Evolutionary conservation across 2,113 vertebrate genomes (phyloP).

Genomic region (Glaucomys volans): DNA sequence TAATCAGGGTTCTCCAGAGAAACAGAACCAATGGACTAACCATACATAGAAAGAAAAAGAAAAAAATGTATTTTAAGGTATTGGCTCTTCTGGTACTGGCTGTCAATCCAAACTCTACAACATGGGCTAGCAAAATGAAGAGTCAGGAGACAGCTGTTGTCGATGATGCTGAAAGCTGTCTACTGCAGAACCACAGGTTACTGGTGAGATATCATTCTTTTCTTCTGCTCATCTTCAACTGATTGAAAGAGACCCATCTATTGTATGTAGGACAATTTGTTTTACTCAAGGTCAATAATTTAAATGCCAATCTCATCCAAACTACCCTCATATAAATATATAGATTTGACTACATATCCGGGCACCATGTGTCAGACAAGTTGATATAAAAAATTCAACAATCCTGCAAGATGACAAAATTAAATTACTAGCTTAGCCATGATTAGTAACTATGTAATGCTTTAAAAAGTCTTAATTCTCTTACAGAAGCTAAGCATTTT

Average conservation of each 20-base stretch:
- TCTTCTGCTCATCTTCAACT: not conserved
- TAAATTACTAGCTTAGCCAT: not conserved
- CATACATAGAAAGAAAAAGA: not conserved
- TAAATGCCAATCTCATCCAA: not conserved
- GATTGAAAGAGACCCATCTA: not conserved
- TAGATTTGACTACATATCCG: not conserved
- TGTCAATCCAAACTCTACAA: not conserved
- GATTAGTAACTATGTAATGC: not conserved
- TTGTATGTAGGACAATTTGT: not conserved
- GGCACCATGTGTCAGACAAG: not conserved
- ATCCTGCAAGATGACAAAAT: not conserved
- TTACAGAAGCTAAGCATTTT: not conserved
- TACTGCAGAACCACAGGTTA: not conserved
- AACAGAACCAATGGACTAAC: not conserved
- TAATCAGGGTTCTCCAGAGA: not conserved
- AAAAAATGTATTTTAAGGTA: not conserved
- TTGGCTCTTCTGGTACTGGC: not conserved
- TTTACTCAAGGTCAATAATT: not conserved
- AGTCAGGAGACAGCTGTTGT: not conserved
- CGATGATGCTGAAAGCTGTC: not conserved
- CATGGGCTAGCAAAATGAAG: not conserved
- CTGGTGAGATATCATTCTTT: not conserved
- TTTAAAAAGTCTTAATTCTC: not conserved
- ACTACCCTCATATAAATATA: not conserved
- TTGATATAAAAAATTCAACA: not conserved